These are phyloP conservation scores for Capreolus pygargus DNA, from an alignment of 2,113 vertebrate species.

Conservation along the genomic window DNA sequence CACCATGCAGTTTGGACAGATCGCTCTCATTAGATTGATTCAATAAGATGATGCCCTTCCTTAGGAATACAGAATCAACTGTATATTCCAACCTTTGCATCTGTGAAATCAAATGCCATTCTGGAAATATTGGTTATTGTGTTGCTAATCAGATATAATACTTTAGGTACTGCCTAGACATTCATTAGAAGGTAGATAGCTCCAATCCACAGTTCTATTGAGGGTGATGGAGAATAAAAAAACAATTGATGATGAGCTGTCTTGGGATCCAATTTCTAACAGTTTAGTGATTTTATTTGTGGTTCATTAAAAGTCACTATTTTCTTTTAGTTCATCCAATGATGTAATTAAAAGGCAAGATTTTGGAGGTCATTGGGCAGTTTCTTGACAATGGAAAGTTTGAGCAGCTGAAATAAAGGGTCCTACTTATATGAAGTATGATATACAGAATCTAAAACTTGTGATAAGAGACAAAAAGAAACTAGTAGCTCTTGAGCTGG, in stretches of 20 bases:
- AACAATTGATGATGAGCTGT: background rate
- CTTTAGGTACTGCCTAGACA: background rate
- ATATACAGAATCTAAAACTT: conserved; percentile 49
- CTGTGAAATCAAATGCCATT: background rate
- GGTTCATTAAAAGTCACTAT: conserved; percentile 75
- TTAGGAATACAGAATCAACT: background rate
- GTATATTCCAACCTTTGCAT: background rate
- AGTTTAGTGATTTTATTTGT: conserved; percentile 77
- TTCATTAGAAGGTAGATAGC: background rate
- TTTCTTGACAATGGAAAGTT: conserved; percentile 66
- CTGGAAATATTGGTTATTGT: background rate
- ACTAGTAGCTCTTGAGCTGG: conserved; percentile 38
- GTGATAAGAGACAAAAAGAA: conserved; percentile 57
- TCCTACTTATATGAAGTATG: conserved; percentile 11
- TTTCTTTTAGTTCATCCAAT: conserved; percentile 70
- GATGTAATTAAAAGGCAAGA: conserved; percentile 73
- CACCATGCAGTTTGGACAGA: background rate
- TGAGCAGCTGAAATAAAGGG: conserved; percentile 43
- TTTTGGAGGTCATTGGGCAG: conserved; percentile 68
- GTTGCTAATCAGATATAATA: background rate
- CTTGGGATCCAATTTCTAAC: conserved; percentile 62
- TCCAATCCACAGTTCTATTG: background rate
- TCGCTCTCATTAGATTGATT: background rate
- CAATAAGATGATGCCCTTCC: background rate
- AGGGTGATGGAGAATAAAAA: background rate